phyloP scores from a whole-genome alignment of 2,888 invertebrate genomes.

The Creontiades dilutus region DNA sequence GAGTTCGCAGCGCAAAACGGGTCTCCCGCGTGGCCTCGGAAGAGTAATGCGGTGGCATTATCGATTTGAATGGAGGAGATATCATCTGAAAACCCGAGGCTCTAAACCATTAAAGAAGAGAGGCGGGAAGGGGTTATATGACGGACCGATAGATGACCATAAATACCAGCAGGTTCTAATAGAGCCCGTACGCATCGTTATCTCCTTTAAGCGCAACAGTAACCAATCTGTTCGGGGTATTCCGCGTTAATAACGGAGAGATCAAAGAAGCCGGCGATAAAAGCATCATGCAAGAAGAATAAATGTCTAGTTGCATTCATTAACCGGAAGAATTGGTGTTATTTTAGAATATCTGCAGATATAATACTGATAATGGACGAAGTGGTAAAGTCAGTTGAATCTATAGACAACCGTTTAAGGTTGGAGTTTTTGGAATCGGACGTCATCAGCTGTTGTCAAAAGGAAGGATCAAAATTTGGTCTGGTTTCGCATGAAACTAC shows the following conservation, averaged over 20 bases:
- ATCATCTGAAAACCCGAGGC: constrained; percentile 8
- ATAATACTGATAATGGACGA: too few species aligned
- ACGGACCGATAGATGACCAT: constrained; percentile 19
- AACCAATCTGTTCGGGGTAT: neutral
- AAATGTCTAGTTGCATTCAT: neutral
- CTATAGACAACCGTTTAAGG: too few species aligned
- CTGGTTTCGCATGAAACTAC: too few species aligned
- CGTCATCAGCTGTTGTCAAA: too few species aligned
- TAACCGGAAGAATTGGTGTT: too few species aligned
- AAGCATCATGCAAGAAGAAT: constrained; percentile 5
- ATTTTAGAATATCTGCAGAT: too few species aligned
- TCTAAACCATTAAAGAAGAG: constrained; percentile 10
- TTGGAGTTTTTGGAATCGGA: too few species aligned
- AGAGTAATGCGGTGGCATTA: constrained; percentile 12
- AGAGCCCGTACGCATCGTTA: neutral
- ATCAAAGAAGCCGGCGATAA: neutral
- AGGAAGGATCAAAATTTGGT: too few species aligned
- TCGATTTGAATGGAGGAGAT: constrained; percentile 27
- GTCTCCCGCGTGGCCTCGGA: neutral
- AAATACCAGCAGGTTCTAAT: neutral
- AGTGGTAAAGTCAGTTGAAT: too few species aligned
- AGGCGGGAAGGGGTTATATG: neutral
- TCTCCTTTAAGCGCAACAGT: neutral
- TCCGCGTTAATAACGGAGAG: neutral
- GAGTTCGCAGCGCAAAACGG: neutral